Conservation (phyloP, 2,888 invertebrate species). For the Cordilura impudica region DNA sequence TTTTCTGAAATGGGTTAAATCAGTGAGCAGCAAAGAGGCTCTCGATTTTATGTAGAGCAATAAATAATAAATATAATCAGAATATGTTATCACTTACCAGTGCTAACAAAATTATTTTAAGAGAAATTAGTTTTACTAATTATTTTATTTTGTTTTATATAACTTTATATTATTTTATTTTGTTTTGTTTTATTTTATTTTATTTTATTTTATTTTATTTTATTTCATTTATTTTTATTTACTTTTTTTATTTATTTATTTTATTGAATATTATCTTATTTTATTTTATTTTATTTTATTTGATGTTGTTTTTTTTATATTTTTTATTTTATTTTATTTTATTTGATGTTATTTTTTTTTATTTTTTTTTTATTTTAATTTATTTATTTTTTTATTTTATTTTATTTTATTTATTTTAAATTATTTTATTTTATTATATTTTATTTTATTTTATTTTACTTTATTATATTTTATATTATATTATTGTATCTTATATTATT, state of each 20-base stretch:
- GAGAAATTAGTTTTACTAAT: too few relatives aligned
- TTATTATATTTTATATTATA: neutral
- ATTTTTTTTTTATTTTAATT: neutral
- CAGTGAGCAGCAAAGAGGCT: too few relatives aligned
- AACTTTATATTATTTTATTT: conserved; percentile 1
- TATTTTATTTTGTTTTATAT: too few relatives aligned
- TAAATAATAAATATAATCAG: too few relatives aligned
- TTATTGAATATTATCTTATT: neutral
- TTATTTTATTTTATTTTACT: neutral
- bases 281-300: neutral
- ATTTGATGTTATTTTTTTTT: too few relatives aligned
- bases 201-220: neutral
- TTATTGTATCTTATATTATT: neutral
- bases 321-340: neutral
- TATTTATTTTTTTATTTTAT: neutral
- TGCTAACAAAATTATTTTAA: too few relatives aligned
- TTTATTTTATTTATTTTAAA: neutral
- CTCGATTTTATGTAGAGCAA: too few relatives aligned
- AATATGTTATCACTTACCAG: too few relatives aligned
- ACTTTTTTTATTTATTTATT: neutral
- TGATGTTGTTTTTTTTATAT: neutral
- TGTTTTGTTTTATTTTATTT: neutral
- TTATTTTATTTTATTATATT: neutral
- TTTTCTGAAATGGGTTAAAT: too few relatives aligned
- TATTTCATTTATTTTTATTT: too few relatives aligned